phyloP scores from a whole-genome alignment of 2,888 invertebrate species.

The Drosophila neonasuta region DNA sequence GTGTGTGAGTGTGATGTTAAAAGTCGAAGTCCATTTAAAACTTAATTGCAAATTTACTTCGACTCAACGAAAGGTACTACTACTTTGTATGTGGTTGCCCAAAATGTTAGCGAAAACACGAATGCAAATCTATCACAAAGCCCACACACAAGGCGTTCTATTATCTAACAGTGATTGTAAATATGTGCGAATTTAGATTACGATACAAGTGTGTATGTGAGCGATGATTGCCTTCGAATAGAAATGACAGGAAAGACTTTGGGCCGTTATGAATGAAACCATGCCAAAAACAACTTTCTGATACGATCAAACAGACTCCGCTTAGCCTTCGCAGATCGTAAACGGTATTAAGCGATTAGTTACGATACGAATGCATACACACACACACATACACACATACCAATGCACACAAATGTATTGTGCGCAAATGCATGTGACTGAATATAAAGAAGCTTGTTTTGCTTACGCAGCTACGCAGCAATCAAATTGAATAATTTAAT shows the following conservation, averaged over 20 bases:
- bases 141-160: conserved; percentile 21
- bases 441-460: too few species aligned
- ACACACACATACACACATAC: neutral
- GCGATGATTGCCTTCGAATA: conserved; percentile 17
- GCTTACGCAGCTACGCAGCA: neutral
- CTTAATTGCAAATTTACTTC: conserved; percentile 13
- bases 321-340: conserved; percentile 31
- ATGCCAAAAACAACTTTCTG: conserved; percentile 42
- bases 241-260: conserved; percentile 39
- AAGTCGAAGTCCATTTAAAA: conserved; percentile 15
- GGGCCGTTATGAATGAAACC: conserved; percentile 29
- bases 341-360: conserved; percentile 37
- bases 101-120: neutral
- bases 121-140: conserved; percentile 5
- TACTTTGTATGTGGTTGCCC: neutral
- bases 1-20: conserved; percentile 1
- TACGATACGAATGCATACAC: conserved; percentile 6
- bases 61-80: conserved; percentile 9
- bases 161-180: conserved; percentile 9
- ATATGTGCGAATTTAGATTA: conserved; percentile 2
- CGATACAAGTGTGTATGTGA: conserved; percentile 9
- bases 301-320: conserved; percentile 26
- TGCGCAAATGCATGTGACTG: neutral
- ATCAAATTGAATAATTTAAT: conserved; percentile 3
- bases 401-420: neutral